Percentiles rank a stretch among this genome's conserved stretches.
Conservation (phyloP, 2,888 invertebrate species). For the Bembecia ichneumoniformis region DNA sequence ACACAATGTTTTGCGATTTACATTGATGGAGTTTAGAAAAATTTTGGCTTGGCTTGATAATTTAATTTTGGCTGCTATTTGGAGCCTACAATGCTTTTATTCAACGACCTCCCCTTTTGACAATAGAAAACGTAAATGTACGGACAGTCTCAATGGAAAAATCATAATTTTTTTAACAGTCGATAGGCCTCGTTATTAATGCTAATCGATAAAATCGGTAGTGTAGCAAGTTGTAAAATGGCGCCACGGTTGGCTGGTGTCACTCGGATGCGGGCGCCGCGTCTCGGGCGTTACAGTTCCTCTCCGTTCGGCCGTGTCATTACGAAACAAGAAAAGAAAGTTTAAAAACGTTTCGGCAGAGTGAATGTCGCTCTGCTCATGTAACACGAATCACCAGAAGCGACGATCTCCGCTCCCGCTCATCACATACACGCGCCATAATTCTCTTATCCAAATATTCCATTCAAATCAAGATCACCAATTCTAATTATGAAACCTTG, state of each 20-base stretch:
- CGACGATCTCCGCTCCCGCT: neutral
- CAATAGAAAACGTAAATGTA: too few relatives aligned
- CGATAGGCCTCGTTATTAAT: conserved; percentile 16
- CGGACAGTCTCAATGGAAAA: too few relatives aligned
- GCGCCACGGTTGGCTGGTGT: conserved; percentile 16
- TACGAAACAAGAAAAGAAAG: conserved; percentile 66
- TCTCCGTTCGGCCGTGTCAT: conserved; percentile 50
- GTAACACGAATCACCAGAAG: conserved; percentile 16
- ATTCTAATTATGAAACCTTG: conserved; percentile 8
- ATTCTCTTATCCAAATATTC: neutral
- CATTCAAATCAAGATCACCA: conserved; percentile 20
- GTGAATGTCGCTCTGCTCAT: conserved; percentile 41
- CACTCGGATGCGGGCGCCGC: conserved; percentile 19
- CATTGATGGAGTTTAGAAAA: too few relatives aligned
- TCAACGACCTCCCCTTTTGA: too few relatives aligned
- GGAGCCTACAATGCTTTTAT: too few relatives aligned
- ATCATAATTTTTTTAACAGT: neutral
- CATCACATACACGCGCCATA: conserved; percentile 21
- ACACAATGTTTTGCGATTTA: too few relatives aligned
- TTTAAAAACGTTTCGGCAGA: conserved; percentile 43
- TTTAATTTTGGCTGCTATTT: too few relatives aligned
- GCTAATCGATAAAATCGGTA: conserved; percentile 19
- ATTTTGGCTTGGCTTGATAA: too few relatives aligned
- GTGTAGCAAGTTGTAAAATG: conserved; percentile 26
- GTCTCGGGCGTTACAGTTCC: conserved; percentile 33